These are phyloP conservation scores for Oscheius sp. DNA, from an alignment of 2,888 invertebrate genomes.

Conservation along the genomic window DNA sequence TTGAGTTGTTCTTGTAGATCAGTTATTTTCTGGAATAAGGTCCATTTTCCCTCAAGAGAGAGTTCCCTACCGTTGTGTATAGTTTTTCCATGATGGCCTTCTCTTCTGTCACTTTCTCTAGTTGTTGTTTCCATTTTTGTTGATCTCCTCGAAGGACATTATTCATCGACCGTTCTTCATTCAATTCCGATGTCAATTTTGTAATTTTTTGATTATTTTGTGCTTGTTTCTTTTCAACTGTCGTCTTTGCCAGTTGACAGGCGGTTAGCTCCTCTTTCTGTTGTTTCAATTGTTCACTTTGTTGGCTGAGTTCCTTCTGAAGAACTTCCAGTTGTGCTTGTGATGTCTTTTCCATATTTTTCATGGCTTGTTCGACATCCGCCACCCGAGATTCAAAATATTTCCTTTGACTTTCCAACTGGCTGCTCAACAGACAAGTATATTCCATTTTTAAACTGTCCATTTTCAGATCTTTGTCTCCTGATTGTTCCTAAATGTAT, in stretches of 20 bases:
- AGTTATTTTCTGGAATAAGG: conserved; percentile 78
- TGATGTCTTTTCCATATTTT: conserved; percentile 73
- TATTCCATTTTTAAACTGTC: conserved; percentile 96
- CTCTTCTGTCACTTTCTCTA: conserved; percentile 76
- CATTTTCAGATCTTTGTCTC: conserved; percentile 83
- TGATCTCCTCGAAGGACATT: conserved; percentile 84
- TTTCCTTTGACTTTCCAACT: conserved; percentile 90
- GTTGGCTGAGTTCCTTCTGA: background rate
- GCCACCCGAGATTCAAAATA: conserved; percentile 79
- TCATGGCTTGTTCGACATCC: conserved; percentile 81
- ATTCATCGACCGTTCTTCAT: conserved; percentile 78
- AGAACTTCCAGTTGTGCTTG: conserved; percentile 73
- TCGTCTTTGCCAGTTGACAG: conserved; percentile 48
- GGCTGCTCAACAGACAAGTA: conserved; percentile 92
- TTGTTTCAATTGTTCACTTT: conserved; percentile 39
- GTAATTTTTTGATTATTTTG: conserved; percentile 83
- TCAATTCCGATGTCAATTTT: conserved; percentile 57
- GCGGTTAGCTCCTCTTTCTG: conserved; percentile 52
- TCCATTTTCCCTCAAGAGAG: background rate
- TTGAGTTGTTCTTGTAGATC: conserved; percentile 91
- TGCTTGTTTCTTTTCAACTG: conserved; percentile 80
- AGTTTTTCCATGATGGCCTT: conserved; percentile 73
- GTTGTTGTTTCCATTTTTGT: conserved; percentile 78
- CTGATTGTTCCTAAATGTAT: conserved; percentile 29
- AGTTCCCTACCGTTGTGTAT: conserved; percentile 1